These are phyloP conservation scores for Pherbina coryleti DNA, from an alignment of 2,888 invertebrate genomes.

Conservation along the genomic window DNA sequence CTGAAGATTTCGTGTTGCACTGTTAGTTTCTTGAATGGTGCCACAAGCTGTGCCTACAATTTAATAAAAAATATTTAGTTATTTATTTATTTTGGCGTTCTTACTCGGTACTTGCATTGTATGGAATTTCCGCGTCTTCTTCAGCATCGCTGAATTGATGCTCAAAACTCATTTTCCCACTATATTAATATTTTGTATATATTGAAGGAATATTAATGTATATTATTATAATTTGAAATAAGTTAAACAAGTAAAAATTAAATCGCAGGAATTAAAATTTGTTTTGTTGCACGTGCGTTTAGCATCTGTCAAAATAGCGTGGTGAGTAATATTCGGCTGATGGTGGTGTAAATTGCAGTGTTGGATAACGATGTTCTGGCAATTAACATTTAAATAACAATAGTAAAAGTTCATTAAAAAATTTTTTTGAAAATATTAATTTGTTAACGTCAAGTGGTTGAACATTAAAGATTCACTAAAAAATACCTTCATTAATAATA, in stretches of 20 bases:
- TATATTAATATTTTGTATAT: not conserved
- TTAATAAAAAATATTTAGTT: not conserved
- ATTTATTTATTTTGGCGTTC: not conserved
- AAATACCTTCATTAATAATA: too few species aligned
- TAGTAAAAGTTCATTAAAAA: too few species aligned
- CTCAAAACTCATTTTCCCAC: slow-evolving; percentile 48
- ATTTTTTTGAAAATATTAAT: too few species aligned
- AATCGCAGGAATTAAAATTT: not conserved
- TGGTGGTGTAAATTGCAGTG: too few species aligned
- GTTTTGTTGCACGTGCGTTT: not conserved
- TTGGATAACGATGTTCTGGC: too few species aligned
- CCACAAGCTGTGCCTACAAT: slow-evolving; percentile 54
- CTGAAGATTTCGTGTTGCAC: slow-evolving; percentile 60
- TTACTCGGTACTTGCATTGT: slow-evolving; percentile 37
- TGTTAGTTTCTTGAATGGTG: slow-evolving; percentile 56
- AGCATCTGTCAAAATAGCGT: not conserved
- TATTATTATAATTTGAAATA: too few species aligned
- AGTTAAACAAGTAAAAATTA: not conserved
- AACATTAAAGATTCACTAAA: too few species aligned
- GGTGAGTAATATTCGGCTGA: not conserved
- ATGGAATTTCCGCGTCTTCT: slow-evolving; percentile 57
- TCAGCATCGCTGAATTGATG: slow-evolving; percentile 68
- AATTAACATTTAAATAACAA: too few species aligned
- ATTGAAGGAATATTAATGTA: not conserved
- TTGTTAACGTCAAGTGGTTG: too few species aligned